A percentile compares a stretch with the other conserved stretches of the same genome.
Conservation (phyloP, 2,797 vertebrate species). For the Thunnus albacares region DNA sequence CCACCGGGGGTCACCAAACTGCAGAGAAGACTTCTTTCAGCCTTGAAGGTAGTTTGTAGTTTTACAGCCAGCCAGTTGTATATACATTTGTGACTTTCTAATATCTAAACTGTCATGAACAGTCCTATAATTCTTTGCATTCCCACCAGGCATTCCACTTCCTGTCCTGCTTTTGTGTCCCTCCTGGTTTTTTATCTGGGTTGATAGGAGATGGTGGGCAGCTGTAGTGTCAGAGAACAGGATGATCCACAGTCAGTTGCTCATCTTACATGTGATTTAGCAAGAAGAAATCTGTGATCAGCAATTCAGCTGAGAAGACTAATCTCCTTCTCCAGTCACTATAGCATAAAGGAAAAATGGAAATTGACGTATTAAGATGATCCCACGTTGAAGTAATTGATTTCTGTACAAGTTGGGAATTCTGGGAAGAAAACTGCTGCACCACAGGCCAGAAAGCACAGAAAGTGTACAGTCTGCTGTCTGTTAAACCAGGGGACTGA, state of each 20-base stretch:
- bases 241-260: not conserved
- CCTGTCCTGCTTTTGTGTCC: not conserved
- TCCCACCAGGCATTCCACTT: not conserved
- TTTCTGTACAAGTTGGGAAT: not conserved
- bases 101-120: not conserved
- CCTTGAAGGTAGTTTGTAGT: slow-evolving; percentile 1
- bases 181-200: not conserved
- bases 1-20: slow-evolving; percentile 10
- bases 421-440: not conserved
- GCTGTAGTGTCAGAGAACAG: not conserved
- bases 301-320: no score
- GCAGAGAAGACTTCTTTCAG: not conserved
- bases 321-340: no score
- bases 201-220: not conserved
- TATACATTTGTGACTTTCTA: no score
- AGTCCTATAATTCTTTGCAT: no score
- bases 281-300: not conserved
- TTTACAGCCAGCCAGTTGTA: not conserved
- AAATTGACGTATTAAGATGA: not conserved
- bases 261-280: not conserved
- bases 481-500: not conserved
- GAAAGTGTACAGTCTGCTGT: not conserved
- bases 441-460: no score
- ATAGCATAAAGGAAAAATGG: not conserved
- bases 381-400: not conserved